These are phyloP conservation scores for Epinephelus coioides DNA, from an alignment of 2,797 vertebrate genomes.

Conservation along the genomic window DNA sequence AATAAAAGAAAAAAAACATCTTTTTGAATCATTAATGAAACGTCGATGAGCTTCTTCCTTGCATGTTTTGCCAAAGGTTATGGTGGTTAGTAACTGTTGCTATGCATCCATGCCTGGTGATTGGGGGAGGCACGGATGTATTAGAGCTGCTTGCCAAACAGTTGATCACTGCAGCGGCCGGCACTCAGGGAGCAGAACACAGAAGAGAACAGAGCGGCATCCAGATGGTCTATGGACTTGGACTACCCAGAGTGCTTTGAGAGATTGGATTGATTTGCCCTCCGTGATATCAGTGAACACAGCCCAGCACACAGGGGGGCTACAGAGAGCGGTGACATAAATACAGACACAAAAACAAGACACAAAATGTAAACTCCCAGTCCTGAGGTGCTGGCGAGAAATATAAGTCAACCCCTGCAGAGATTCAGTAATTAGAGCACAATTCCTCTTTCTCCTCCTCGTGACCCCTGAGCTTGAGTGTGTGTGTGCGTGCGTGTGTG, in stretches of 20 bases:
- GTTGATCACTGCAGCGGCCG: slow-evolving; percentile 71
- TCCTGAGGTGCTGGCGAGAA: slow-evolving; percentile 59
- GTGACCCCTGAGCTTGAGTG: slow-evolving; percentile 69
- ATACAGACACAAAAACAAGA: slow-evolving; percentile 66
- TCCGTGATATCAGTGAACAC: slow-evolving; percentile 70
- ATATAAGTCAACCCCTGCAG: slow-evolving; percentile 66
- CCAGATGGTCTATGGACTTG: slow-evolving; percentile 79
- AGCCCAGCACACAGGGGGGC: slow-evolving; percentile 40
- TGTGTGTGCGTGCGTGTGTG: slow-evolving; percentile 14
- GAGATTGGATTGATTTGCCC: slow-evolving; percentile 82
- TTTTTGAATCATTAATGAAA: slow-evolving; percentile 42
- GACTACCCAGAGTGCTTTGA: slow-evolving; percentile 77
- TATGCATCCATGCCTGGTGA: slow-evolving; percentile 60
- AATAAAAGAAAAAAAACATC: not conserved
- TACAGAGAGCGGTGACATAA: slow-evolving; percentile 49
- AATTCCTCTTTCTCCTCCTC: slow-evolving; percentile 66
- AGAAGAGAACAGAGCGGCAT: slow-evolving; percentile 69
- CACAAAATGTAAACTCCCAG: slow-evolving; percentile 39
- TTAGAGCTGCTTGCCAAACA: slow-evolving; percentile 65
- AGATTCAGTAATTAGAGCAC: slow-evolving; percentile 77
- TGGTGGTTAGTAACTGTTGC: slow-evolving; percentile 69
- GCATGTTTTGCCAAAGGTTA: slow-evolving; percentile 49
- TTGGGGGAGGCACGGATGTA: slow-evolving; percentile 39
- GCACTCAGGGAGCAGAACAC: slow-evolving; percentile 66
- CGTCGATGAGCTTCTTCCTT: slow-evolving; percentile 23